Evolutionary conservation across 2,888 invertebrate species (phyloP).

Genomic region (Nudaria mundana): DNA sequence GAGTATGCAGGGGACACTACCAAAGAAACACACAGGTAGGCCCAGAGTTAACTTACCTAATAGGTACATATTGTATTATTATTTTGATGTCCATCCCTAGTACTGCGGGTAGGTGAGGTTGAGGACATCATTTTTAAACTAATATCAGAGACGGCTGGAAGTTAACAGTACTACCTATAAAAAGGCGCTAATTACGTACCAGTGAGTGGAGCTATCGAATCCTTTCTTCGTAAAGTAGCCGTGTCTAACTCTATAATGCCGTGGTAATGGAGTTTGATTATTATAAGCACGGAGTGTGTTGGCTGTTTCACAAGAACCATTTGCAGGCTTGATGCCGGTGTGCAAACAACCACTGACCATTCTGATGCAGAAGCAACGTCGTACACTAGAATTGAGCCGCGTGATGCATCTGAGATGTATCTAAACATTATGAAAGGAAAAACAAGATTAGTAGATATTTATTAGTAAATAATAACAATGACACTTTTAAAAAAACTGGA

Average conservation of each 20-base stretch:
- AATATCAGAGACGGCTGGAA: too few relatives aligned
- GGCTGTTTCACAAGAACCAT: conserved; percentile 82
- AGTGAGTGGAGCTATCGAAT: conserved; percentile 71
- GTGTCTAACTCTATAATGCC: conserved; percentile 84
- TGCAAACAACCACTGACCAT: conserved; percentile 82
- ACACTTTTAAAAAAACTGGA: too few relatives aligned
- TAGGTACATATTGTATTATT: too few relatives aligned
- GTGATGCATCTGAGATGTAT: conserved; percentile 86
- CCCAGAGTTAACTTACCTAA: too few relatives aligned
- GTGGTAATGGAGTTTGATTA: conserved; percentile 83
- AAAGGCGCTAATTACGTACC: too few relatives aligned
- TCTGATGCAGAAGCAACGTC: conserved; percentile 83
- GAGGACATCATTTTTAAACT: too few relatives aligned
- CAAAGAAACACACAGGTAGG: too few relatives aligned
- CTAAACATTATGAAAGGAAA: conserved; percentile 34
- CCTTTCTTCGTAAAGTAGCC: conserved; percentile 81
- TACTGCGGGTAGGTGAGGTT: too few relatives aligned
- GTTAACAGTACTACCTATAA: too few relatives aligned
- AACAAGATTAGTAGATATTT: not conserved
- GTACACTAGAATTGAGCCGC: conserved; percentile 84
- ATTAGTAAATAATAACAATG: too few relatives aligned
- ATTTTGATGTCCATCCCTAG: too few relatives aligned
- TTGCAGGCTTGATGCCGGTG: conserved; percentile 84
- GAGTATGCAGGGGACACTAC: too few relatives aligned
- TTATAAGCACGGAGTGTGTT: conserved; percentile 80